These are phyloP conservation scores for Gasterosteus aculeatus DNA, from an alignment of 2,113 vertebrate genomes.

Conservation along the genomic window DNA sequence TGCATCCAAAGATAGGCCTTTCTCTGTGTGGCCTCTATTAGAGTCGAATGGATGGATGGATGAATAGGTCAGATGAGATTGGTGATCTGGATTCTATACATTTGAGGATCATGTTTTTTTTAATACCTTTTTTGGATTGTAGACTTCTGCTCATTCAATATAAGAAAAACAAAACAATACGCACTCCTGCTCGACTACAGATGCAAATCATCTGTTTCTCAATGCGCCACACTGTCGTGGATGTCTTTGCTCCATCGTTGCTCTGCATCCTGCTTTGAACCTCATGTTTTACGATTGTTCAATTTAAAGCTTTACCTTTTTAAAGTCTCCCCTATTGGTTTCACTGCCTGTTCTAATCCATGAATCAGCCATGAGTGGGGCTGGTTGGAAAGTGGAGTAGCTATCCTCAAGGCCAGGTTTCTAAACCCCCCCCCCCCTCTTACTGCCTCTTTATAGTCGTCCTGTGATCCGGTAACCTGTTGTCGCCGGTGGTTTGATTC, in stretches of 20 bases:
- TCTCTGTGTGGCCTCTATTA: neutral
- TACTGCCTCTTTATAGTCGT: constrained; percentile 58
- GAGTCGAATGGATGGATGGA: neutral
- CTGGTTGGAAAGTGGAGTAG: constrained; percentile 37
- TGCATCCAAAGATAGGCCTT: constrained; percentile 2
- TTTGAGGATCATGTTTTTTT: neutral
- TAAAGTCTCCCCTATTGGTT: constrained; percentile 49
- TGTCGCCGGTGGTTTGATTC: constrained; percentile 64
- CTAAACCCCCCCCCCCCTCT: constrained; percentile 55
- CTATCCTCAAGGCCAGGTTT: constrained; percentile 33
- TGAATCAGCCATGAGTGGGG: constrained; percentile 35
- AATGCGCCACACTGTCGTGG: neutral
- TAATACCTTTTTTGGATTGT: neutral
- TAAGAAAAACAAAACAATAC: neutral
- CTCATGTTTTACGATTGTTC: constrained; percentile 47
- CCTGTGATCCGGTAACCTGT: constrained; percentile 72
- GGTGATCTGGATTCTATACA: neutral
- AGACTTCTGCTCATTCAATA: neutral
- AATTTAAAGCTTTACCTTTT: constrained; percentile 43
- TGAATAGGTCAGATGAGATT: neutral
- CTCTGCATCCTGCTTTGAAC: constrained; percentile 30
- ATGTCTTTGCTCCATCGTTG: neutral
- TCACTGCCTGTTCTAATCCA: constrained; percentile 36
- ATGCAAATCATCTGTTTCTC: neutral
- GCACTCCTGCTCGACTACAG: neutral